Conservation (phyloP, 2,797 vertebrate genomes). For the Lacerta bilineata region DNA sequence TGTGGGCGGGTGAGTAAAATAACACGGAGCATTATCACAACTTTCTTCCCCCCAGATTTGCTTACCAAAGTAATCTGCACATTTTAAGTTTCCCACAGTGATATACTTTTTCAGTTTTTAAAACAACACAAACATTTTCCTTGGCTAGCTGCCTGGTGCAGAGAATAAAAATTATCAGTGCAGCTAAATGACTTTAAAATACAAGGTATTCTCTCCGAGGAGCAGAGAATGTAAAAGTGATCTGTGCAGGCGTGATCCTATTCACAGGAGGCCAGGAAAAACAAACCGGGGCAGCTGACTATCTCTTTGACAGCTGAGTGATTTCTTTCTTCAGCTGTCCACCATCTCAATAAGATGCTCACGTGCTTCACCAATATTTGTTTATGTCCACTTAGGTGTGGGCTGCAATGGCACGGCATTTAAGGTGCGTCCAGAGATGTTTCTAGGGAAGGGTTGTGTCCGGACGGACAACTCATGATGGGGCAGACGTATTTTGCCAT, state of each 20-base stretch:
- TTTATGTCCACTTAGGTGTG: slow-evolving; percentile 47
- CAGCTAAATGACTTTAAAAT: slow-evolving; percentile 65
- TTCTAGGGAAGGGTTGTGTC: not conserved
- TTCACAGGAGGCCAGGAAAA: slow-evolving; percentile 71
- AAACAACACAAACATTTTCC: slow-evolving; percentile 78
- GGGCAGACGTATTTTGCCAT: not conserved
- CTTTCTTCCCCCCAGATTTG: slow-evolving; percentile 61
- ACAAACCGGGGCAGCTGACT: slow-evolving; percentile 45
- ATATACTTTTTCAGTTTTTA: slow-evolving; percentile 74
- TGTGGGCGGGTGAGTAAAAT: slow-evolving; percentile 56
- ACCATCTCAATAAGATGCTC: slow-evolving; percentile 65
- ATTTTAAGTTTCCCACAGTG: slow-evolving; percentile 79
- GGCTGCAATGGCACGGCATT: slow-evolving; percentile 33
- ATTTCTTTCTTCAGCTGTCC: slow-evolving; percentile 59
- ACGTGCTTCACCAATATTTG: slow-evolving; percentile 38
- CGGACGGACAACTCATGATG: not conserved
- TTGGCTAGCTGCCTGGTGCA: slow-evolving; percentile 72
- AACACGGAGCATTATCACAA: slow-evolving; percentile 64
- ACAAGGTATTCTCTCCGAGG: slow-evolving; percentile 66
- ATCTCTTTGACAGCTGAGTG: slow-evolving; percentile 49
- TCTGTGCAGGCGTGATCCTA: slow-evolving; percentile 49
- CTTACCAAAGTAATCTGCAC: slow-evolving; percentile 75
- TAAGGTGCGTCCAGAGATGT: slow-evolving; percentile 9
- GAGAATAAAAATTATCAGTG: slow-evolving; percentile 72
- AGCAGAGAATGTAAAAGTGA: slow-evolving; percentile 61